Percentiles rank a stretch among this genome's conserved stretches.
These are phyloP conservation scores for Escarpia spicata DNA, from an alignment of 2,888 invertebrate species.

Conservation along the genomic window DNA sequence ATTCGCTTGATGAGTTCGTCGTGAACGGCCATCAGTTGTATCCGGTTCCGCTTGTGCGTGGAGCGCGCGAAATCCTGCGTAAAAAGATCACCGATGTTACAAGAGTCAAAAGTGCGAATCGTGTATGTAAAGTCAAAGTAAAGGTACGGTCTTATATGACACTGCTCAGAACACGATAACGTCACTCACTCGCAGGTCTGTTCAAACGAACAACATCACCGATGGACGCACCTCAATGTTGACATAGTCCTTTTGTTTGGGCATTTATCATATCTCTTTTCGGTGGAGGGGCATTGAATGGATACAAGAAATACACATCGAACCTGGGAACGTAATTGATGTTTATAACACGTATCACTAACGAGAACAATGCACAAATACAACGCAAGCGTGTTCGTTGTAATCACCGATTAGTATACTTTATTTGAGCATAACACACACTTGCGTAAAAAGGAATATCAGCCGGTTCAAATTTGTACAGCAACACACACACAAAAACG, in stretches of 20 bases:
- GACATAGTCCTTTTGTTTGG: too few species aligned
- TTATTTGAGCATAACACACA: not conserved
- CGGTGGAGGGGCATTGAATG: not conserved
- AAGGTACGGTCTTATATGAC: too few species aligned
- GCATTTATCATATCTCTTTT: not conserved
- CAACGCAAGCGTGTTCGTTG: not conserved
- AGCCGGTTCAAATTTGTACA: not conserved
- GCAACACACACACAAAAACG: not conserved
- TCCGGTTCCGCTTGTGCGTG: constrained; percentile 28
- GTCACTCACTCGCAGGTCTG: too few species aligned
- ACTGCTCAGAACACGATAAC: too few species aligned
- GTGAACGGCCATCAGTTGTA: constrained; percentile 41
- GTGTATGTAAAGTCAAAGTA: not conserved
- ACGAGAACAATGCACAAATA: not conserved
- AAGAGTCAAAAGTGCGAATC: not conserved
- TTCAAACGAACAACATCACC: too few species aligned
- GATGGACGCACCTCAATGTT: too few species aligned
- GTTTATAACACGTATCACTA: not conserved
- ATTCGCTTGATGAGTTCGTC: constrained; percentile 45
- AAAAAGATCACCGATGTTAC: not conserved
- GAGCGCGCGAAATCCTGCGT: constrained; percentile 35
- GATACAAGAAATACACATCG: not conserved
- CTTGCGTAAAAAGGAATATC: not conserved
- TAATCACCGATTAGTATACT: not conserved
- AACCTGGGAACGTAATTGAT: not conserved